Conservation (phyloP, 2,888 invertebrate species). For the Eristalinus aeneus region DNA sequence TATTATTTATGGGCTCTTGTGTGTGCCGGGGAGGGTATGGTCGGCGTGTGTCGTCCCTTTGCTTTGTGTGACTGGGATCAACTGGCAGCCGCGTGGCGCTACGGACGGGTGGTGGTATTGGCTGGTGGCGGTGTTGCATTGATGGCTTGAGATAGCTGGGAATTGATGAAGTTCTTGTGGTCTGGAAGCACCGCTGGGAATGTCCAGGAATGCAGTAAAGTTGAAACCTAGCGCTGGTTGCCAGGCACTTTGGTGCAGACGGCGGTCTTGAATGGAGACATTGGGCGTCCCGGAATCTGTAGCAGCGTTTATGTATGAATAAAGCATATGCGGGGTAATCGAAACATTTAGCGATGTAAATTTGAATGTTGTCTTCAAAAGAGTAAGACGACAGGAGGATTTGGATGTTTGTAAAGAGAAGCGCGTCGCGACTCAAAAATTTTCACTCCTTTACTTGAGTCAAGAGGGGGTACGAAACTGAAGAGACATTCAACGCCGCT, state of each 20-base stretch:
- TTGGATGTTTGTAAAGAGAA: too few species aligned
- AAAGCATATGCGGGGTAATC: too few species aligned
- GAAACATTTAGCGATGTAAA: too few species aligned
- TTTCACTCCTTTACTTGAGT: too few species aligned
- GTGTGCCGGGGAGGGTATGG: background rate
- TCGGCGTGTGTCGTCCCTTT: constrained; percentile 56
- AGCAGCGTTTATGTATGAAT: background rate
- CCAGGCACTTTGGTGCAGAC: background rate
- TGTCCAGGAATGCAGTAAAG: background rate
- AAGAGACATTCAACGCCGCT: too few species aligned
- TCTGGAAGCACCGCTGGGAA: background rate
- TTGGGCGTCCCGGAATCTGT: background rate
- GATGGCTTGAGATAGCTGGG: background rate
- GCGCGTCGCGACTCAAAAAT: too few species aligned
- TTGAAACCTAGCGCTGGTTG: background rate
- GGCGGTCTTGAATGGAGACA: background rate
- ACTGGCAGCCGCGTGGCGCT: constrained; percentile 49
- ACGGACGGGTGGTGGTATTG: background rate
- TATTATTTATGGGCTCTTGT: constrained; percentile 61
- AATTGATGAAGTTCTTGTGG: background rate
- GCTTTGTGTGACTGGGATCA: constrained; percentile 40
- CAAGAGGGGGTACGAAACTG: too few species aligned
- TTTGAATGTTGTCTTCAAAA: too few species aligned
- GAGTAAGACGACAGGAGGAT: too few species aligned
- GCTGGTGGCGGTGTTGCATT: background rate